Percentiles rank a stretch among this genome's conserved stretches.
phyloP scores from a whole-genome alignment of 2,797 vertebrate genomes.

The Pelochelys cantorii region DNA sequence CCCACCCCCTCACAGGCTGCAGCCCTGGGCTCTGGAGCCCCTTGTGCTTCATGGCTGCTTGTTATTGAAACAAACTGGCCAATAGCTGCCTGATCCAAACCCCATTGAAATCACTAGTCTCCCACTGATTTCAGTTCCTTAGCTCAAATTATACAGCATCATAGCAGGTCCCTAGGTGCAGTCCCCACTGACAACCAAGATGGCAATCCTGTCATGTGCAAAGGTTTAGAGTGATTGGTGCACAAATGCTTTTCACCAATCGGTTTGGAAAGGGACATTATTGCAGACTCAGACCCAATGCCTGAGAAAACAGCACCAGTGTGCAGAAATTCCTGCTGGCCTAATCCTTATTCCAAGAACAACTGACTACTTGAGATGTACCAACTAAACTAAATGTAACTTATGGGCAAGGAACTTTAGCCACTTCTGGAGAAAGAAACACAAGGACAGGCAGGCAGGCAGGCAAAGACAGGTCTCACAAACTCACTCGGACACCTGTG shows the following conservation, averaged over 20 bases:
- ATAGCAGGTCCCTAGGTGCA: not conserved
- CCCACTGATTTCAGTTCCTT: not conserved
- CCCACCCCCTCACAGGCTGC: too few relatives aligned
- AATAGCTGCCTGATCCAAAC: not conserved
- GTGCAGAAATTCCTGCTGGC: not conserved
- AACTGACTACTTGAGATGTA: not conserved
- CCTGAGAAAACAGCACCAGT: not conserved
- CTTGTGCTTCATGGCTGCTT: too few relatives aligned
- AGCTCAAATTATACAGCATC: not conserved
- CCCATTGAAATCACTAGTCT: not conserved
- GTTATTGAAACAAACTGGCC: too few relatives aligned
- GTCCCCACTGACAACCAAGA: accelerated
- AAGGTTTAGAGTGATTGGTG: not conserved
- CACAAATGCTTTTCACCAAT: not conserved
- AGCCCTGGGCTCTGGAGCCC: too few relatives aligned
- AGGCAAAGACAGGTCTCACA: not conserved
- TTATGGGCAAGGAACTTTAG: accelerated
- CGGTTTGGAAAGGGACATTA: too few relatives aligned
- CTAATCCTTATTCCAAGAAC: accelerated
- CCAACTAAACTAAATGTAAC: accelerated
- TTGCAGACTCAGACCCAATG: not conserved
- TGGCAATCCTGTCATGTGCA: accelerated
- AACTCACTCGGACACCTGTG: slow-evolving; percentile 91
- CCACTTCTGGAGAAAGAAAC: accelerated
- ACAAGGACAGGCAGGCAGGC: accelerated